Conservation (phyloP, 2,797 vertebrate genomes). For the Gephyroberyx darwinii region DNA sequence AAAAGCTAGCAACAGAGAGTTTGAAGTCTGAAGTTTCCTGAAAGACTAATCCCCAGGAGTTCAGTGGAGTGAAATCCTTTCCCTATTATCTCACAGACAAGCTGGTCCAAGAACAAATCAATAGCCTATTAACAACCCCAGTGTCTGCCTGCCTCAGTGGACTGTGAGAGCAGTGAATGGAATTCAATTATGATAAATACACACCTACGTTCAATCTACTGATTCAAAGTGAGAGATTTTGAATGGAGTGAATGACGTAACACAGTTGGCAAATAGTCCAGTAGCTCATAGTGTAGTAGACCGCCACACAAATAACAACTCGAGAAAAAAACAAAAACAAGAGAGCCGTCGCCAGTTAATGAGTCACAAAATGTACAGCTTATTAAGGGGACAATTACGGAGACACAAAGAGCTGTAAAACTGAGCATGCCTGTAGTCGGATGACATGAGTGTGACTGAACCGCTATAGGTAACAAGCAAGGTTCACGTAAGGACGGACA, state of each 20-base stretch:
- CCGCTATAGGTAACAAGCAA: not conserved
- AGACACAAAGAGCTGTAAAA: not conserved
- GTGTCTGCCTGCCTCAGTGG: conserved; percentile 34
- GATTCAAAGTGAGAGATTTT: conserved; percentile 34
- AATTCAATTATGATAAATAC: conserved; percentile 71
- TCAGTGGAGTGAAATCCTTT: conserved; percentile 53
- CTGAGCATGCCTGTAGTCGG: not conserved
- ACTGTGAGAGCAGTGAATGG: conserved; percentile 53
- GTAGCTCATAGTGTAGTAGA: conserved; percentile 26
- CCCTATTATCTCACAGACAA: conserved; percentile 61
- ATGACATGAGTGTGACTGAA: not conserved
- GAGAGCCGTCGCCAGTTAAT: not conserved
- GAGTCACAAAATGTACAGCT: conserved; percentile 2
- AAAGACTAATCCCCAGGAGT: conserved; percentile 52
- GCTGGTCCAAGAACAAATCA: conserved; percentile 65
- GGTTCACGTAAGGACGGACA: conserved; percentile 5
- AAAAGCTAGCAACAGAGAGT: conserved; percentile 25
- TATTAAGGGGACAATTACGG: not conserved
- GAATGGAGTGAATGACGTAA: conserved; percentile 10
- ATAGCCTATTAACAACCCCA: conserved; percentile 74
- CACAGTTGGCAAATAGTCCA: not conserved
- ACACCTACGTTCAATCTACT: conserved; percentile 47
- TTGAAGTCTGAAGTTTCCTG: conserved; percentile 48
- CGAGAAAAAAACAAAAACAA: not conserved
- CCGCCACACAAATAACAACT: not conserved